Conservation (phyloP, 1,140 invertebrate species). For the Meloidogyne hapla region DNA sequence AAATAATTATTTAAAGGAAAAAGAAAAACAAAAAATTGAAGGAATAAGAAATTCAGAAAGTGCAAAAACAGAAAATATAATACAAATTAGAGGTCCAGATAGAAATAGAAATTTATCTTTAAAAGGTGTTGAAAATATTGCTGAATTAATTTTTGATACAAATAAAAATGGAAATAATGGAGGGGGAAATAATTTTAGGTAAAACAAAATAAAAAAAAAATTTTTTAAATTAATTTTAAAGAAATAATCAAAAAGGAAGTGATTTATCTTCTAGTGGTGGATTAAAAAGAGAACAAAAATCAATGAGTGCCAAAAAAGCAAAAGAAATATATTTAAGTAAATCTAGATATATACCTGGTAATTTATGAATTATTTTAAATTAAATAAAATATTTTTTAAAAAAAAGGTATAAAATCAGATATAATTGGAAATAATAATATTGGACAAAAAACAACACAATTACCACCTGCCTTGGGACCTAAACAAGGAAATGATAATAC, state of each 20-base stretch:
- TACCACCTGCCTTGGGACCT: constrained; percentile 28
- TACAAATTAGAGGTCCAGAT: constrained; percentile 5
- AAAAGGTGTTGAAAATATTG: constrained; percentile 26
- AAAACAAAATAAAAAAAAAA: constrained; percentile 37
- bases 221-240: constrained; percentile 8
- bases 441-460: constrained; percentile 22
- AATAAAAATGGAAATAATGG: background rate
- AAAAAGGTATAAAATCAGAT: constrained; percentile 8
- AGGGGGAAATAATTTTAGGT: background rate
- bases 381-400: background rate
- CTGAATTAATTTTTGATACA: constrained; percentile 3
- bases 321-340: constrained; percentile 75
- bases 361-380: constrained; percentile 7
- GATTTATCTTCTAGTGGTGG: constrained; percentile 44
- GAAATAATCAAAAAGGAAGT: constrained; percentile 26
- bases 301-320: constrained; percentile 53
- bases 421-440: background rate
- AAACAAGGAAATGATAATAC: constrained; percentile 25
- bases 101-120: constrained; percentile 15
- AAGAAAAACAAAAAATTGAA: constrained; percentile 2
- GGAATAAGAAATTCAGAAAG: background rate
- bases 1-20: background rate
- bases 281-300: constrained; percentile 40
- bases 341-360: constrained; percentile 73
- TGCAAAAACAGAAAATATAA: constrained; percentile 10